Conservation (phyloP, 2,113 vertebrate species). For the Hippolais icterina region DNA sequence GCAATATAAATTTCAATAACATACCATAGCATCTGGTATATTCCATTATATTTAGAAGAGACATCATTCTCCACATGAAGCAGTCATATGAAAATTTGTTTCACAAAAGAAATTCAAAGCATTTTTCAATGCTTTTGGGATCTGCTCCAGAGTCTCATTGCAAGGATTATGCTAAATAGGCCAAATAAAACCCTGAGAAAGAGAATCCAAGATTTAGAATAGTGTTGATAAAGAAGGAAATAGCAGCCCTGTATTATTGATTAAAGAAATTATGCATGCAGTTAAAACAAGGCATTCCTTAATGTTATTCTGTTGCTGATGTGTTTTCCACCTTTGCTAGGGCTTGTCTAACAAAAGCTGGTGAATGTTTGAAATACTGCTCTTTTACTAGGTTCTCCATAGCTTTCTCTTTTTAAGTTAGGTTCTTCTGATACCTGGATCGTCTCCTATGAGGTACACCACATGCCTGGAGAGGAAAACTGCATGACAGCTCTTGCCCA, state of each 20-base stretch:
- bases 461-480: neutral
- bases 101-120: neutral
- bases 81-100: neutral
- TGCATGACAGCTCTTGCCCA: fast-evolving
- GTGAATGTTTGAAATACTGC: neutral
- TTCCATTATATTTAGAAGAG: neutral
- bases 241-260: neutral
- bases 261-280: neutral
- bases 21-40: neutral
- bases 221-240: neutral
- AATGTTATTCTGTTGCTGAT: neutral
- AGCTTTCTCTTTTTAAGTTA: neutral
- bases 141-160: neutral
- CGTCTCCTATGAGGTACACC: neutral
- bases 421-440: neutral
- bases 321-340: neutral
- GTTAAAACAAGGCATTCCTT: neutral
- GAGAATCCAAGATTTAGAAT: neutral
- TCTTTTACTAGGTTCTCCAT: neutral
- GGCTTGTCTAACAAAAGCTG: neutral
- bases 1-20: neutral
- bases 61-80: neutral
- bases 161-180: neutral
- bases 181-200: neutral
- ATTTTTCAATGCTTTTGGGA: neutral